A percentile compares a stretch with the other conserved stretches of the same genome.
Conservation (phyloP, 2,797 vertebrate genomes). For the Chromobotia macracanthus region DNA sequence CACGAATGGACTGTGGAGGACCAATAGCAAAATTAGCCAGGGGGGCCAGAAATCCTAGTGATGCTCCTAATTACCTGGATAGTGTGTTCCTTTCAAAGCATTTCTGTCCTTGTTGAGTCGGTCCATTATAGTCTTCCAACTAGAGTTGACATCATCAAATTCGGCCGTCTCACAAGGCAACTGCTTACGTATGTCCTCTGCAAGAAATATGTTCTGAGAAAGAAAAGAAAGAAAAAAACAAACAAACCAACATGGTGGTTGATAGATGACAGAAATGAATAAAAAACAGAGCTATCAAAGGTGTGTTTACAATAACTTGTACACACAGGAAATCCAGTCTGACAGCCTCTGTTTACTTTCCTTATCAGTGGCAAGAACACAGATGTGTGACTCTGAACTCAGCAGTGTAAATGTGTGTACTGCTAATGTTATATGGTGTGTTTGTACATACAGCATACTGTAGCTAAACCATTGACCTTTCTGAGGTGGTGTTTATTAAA, state of each 20-base stretch:
- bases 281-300: conserved; percentile 37
- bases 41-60: too few relatives aligned
- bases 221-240: background rate
- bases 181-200: conserved; percentile 88
- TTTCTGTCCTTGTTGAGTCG: conserved; percentile 77
- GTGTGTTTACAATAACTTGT: conserved; percentile 50
- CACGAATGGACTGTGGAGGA: too few relatives aligned
- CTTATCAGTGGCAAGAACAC: conserved; percentile 25
- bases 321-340: conserved; percentile 49
- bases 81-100: conserved; percentile 81
- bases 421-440: conserved; percentile 36
- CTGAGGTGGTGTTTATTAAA: conserved; percentile 21
- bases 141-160: conserved; percentile 81
- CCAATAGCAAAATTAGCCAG: too few relatives aligned
- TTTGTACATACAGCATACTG: conserved; percentile 10
- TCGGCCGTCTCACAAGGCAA: conserved; percentile 81
- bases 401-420: conserved; percentile 30
- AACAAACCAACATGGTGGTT: conserved; percentile 5
- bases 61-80: conserved; percentile 73
- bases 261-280: conserved; percentile 1
- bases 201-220: conserved; percentile 85
- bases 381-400: conserved; percentile 33
- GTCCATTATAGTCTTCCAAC: conserved; percentile 84
- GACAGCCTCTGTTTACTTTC: conserved; percentile 43
- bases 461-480: background rate